Conservation (phyloP, 2,113 vertebrate genomes). For the Phylloscopus trochiloides region DNA sequence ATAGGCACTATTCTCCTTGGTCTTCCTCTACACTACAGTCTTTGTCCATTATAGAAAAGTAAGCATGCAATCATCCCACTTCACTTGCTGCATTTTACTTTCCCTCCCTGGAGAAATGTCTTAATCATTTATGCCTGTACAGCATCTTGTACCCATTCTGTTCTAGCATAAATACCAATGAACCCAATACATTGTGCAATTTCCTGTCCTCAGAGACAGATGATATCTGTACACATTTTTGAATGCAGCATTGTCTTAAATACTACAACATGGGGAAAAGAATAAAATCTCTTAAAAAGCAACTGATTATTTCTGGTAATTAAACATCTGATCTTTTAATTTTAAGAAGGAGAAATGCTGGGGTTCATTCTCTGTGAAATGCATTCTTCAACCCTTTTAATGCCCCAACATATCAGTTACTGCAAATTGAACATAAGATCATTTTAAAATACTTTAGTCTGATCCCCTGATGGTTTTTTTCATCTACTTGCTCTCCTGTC, state of each 20-base stretch:
- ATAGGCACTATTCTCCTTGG: neutral
- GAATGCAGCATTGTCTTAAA: neutral
- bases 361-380: neutral
- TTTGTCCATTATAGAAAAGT: neutral
- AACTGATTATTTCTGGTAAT: neutral
- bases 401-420: neutral
- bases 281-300: neutral
- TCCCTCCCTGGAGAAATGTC: neutral
- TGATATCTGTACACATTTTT: neutral
- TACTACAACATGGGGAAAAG: neutral
- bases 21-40: neutral
- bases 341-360: neutral
- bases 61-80: neutral
- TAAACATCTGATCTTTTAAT: neutral
- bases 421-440: neutral
- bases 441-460: neutral
- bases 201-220: neutral
- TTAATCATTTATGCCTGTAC: neutral
- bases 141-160: neutral
- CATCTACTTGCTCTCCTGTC: neutral
- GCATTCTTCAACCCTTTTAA: neutral
- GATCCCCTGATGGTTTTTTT: neutral
- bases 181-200: neutral
- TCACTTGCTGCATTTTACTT: neutral
- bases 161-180: neutral